Evolutionary conservation across 2,113 vertebrate genomes (phyloP), one percentile per base, ranked within the genome.

Genomic region (Tretioscincus oriximinensis): DNA sequence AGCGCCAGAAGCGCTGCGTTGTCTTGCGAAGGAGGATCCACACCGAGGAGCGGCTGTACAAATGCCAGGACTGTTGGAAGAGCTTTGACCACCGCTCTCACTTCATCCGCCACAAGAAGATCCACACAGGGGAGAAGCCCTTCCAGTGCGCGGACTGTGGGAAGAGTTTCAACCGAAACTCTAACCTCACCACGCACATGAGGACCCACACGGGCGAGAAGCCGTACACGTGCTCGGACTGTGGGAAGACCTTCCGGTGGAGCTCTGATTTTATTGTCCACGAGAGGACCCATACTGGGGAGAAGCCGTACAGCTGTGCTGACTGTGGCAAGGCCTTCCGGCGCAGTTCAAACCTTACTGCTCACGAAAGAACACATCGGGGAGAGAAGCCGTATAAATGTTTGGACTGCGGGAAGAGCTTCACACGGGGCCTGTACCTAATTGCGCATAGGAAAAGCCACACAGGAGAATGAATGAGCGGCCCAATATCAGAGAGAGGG

Each of bases 171-270:
- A 81, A 81, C 51, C 67, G 90, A 18, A 91, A 88, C 66, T 89
- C 89, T 29, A 83, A 90, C 31, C 92, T 92, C 63, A 86, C 92
- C 72, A 91, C 91, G 73, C 90, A 93, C 84, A 76, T 2, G 81
- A 88, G 92, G 85, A 93, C 92, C 71, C 92, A 94, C 81, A 92
- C 90, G 45, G 93, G 91, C 26, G 97, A 98, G 91, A 98, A 98
- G 87, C 97, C 97, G 20, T 98, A 97, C 88, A 97, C 97, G 91
- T 98, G 97, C 73, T 96, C 97, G 91, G 97, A 97, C 93, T 98
- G 97, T n/a, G 97, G 97, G 82, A 98, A 98, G 92, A 97, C 96
- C 91, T 98, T 98, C 95, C 89, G 85, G 72, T 90, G 92, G 82
- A 92, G 88, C 86, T 93, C 92, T 45, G 92, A 92, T 81, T 92